phyloP scores from a whole-genome alignment of 2,797 vertebrate species.

The Echeneis naucrates region DNA sequence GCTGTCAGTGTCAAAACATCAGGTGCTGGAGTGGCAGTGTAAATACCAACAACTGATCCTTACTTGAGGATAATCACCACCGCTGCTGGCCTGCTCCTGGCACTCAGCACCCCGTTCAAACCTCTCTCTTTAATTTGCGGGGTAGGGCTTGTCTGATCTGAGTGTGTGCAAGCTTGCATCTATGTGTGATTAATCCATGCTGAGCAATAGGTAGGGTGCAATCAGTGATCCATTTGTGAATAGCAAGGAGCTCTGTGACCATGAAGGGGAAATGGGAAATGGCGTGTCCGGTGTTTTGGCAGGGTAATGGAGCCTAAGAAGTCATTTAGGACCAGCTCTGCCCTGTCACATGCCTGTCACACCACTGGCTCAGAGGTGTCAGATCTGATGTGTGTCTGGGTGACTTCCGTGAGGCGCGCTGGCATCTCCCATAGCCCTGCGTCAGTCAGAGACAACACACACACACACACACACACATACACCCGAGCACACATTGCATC shows the following conservation, averaged over 20 bases:
- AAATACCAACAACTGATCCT: constrained; percentile 79
- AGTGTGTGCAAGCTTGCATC: constrained; percentile 56
- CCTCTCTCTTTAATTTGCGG: constrained; percentile 63
- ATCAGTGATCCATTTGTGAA: constrained; percentile 78
- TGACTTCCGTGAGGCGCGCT: constrained; percentile 54
- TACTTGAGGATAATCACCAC: constrained; percentile 76
- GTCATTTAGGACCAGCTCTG: constrained; percentile 80
- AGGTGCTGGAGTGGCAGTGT: constrained; percentile 72
- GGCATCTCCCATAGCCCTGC: constrained; percentile 72
- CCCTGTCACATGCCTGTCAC: constrained; percentile 83
- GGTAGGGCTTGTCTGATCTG: constrained; percentile 39
- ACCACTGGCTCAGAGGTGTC: constrained; percentile 75
- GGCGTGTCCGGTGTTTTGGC: constrained; percentile 80
- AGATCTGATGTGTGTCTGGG: constrained; percentile 77
- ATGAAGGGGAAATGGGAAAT: constrained; percentile 79
- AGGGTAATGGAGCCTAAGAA: constrained; percentile 84
- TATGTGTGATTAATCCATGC: constrained; percentile 74
- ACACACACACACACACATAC: constrained; percentile 30
- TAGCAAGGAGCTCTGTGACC: constrained; percentile 73
- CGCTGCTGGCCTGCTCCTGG: constrained; percentile 55
- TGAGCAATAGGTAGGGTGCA: constrained; percentile 74
- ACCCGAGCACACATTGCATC: constrained; percentile 31
- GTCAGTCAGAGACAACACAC: constrained; percentile 80
- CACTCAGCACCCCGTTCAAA: constrained; percentile 48
- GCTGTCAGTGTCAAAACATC: constrained; percentile 66